These are phyloP conservation scores for Zophobas morio DNA, from an alignment of 1,140 invertebrate species.

Conservation along the genomic window DNA sequence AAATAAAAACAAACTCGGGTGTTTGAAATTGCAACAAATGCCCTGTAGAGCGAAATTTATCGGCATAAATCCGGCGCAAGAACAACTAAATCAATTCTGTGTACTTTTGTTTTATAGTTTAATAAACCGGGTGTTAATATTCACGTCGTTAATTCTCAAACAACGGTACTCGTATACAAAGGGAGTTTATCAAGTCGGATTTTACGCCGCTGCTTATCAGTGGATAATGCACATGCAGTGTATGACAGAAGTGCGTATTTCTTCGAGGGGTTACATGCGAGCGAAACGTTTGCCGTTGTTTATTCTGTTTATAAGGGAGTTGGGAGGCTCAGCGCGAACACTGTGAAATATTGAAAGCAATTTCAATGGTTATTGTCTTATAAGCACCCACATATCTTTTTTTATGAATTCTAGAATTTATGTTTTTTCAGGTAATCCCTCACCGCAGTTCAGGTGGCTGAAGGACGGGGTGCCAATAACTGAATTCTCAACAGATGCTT, in stretches of 20 bases:
- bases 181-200: too few relatives aligned
- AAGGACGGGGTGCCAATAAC: slow-evolving; percentile 85
- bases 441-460: slow-evolving; percentile 90
- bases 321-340: background rate
- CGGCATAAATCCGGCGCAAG: slow-evolving; percentile 22
- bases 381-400: slow-evolving; percentile 3
- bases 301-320: slow-evolving; percentile 4
- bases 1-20: slow-evolving; percentile 16
- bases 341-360: slow-evolving; percentile 3
- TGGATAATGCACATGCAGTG: too few relatives aligned
- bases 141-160: background rate
- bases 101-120: slow-evolving; percentile 17
- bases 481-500: slow-evolving; percentile 82
- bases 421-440: slow-evolving; percentile 81
- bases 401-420: background rate
- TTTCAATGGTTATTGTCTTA: slow-evolving; percentile 8
- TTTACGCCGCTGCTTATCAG: too few relatives aligned
- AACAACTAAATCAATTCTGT: slow-evolving; percentile 27
- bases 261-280: background rate
- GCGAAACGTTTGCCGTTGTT: background rate
- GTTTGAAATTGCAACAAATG: slow-evolving; percentile 27
- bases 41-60: slow-evolving; percentile 12
- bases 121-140: slow-evolving; percentile 8
- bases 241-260: background rate
- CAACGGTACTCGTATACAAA: background rate